phyloP scores from a whole-genome alignment of 2,888 invertebrate species.

The Pristionchus mayeri region DNA sequence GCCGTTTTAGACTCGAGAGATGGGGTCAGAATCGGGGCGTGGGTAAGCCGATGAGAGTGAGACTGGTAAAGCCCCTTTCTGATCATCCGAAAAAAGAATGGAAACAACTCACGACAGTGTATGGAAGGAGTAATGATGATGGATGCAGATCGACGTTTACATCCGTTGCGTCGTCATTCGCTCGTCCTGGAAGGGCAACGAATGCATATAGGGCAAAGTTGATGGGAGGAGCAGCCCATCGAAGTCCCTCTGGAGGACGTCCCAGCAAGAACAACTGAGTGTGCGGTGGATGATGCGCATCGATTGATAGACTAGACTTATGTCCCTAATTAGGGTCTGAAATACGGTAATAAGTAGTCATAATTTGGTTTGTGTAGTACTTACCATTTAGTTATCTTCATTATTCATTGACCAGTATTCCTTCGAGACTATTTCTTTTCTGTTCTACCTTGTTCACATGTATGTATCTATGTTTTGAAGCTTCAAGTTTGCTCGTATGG shows the following conservation, averaged over 20 bases:
- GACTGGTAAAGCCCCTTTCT: no score
- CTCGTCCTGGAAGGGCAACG: slow-evolving; percentile 43
- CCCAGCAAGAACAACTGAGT: slow-evolving; percentile 46
- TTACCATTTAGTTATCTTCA: background rate
- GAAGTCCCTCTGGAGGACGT: slow-evolving; percentile 50
- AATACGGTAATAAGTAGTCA: slow-evolving; percentile 39
- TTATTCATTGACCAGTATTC: slow-evolving; percentile 13
- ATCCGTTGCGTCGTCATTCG: background rate
- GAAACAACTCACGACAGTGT: no score
- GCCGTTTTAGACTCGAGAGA: no score
- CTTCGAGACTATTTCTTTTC: background rate
- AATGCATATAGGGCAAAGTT: slow-evolving; percentile 44
- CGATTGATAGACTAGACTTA: background rate
- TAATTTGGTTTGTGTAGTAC: background rate
- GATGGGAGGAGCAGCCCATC: slow-evolving; percentile 39
- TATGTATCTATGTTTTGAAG: background rate
- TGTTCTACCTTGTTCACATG: slow-evolving; percentile 5
- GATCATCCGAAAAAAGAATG: no score
- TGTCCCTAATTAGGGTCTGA: slow-evolving; percentile 13
- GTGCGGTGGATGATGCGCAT: slow-evolving; percentile 11
- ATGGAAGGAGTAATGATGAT: no score
- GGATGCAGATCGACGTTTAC: background rate
- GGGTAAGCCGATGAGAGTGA: no score
- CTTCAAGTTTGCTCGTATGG: slow-evolving; percentile 31
- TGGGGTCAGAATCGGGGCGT: no score